These are phyloP conservation scores for Phalacrocorax aristotelis DNA, from an alignment of 2,113 vertebrate genomes.

Conservation along the genomic window DNA sequence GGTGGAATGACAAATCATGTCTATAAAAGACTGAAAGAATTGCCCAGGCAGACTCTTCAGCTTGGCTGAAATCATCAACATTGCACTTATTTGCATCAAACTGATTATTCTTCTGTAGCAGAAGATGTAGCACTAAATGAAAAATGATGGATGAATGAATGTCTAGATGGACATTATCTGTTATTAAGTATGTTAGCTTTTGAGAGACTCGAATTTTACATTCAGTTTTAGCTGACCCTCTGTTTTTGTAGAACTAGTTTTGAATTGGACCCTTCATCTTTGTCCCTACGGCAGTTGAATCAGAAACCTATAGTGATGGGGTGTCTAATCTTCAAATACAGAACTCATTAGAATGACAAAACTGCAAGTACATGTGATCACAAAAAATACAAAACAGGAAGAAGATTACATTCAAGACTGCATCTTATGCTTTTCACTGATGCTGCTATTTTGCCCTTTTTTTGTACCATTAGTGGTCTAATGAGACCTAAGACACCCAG, in stretches of 20 bases:
- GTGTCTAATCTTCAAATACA: neutral
- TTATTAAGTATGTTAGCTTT: neutral
- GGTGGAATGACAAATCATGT: neutral
- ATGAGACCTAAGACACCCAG: neutral
- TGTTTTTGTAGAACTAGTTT: neutral
- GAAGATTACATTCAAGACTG: neutral
- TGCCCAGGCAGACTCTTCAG: neutral
- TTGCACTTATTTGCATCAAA: neutral
- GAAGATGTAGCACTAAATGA: neutral
- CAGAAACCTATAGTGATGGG: neutral
- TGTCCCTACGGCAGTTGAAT: neutral
- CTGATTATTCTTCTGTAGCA: neutral
- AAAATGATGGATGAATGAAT: neutral
- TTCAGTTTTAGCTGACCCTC: neutral
- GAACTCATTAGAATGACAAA: neutral
- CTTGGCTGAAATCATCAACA: neutral
- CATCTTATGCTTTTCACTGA: neutral
- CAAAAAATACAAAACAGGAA: neutral
- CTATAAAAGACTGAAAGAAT: neutral
- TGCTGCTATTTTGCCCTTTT: neutral
- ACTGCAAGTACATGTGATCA: neutral
- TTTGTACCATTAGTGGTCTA: neutral
- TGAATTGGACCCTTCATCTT: neutral
- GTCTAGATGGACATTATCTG: neutral
- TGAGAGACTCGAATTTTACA: neutral